Evolutionary conservation across 2,888 invertebrate species (phyloP), one percentile per base, ranked within the genome.

Genomic region (Caenorhabditis sp.): DNA sequence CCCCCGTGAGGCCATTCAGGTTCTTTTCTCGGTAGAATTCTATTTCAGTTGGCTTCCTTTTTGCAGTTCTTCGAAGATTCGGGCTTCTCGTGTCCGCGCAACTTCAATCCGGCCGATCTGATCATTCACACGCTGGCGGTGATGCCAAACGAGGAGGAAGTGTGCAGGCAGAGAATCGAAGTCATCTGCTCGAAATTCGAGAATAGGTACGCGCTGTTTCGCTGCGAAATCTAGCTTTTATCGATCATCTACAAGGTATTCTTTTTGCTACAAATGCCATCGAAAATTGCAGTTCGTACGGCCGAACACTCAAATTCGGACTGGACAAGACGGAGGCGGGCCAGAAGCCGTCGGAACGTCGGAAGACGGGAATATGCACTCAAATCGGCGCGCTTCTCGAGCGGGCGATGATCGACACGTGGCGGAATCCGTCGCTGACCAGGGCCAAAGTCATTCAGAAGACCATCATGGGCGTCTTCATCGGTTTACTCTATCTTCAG

Each of bases 61-160:
- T 59, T 59, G 20, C 71, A 81, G 24, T 81, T 86, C 72, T 84
- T 88, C 79, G 78, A 77, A 26, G 63, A 79, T 5, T 74, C 82
- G 80, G 89, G 89, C n/a, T 84, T 87, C 61, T 85, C 85, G 0
- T 90, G 90, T 89, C 96, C 96, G 0, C 92, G 92, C 3, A 95
- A 95, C 89, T 95, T 94, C 90, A 96, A 96, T 89, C 96, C 96
- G 2, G 95, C 95, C 0, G 96, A 97, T 90, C 95, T 94, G 90
- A 96, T 94, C 90, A 94, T 97, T 52, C 94, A 95, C 89, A 92
- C 94, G 2, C 90, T 96, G 81, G 95, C 96, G 0, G 93, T 96
- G 1, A 93, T 94, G 1, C 95, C 95, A 0, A 94, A 93, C 0
- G 92, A 93, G 13, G 96, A 96, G 89, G 92, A 92, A 35, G 93